phyloP scores from a whole-genome alignment of 2,113 vertebrate genomes.

The Hylia prasina region DNA sequence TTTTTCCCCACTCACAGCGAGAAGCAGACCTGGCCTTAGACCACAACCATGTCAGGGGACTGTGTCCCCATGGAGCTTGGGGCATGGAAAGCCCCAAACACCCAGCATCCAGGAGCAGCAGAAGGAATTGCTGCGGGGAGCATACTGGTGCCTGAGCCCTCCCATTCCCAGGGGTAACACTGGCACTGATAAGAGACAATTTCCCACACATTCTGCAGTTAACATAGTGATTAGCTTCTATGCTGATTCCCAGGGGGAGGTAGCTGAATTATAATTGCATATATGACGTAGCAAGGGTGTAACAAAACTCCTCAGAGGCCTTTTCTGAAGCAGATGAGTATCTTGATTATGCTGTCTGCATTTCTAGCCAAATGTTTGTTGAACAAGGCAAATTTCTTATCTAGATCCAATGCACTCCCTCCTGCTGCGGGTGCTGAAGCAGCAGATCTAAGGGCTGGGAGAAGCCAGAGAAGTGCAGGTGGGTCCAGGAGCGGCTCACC shows the following conservation, averaged over 20 bases:
- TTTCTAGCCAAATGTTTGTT: neutral
- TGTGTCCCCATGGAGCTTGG: fast-evolving
- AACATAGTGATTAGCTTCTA: neutral
- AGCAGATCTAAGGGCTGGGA: neutral
- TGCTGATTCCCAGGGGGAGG: neutral
- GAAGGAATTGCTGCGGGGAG: neutral
- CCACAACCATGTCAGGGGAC: neutral
- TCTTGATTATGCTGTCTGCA: neutral
- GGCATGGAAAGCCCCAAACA: too few species aligned
- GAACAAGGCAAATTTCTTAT: neutral
- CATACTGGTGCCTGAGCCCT: neutral
- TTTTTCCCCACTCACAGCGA: neutral
- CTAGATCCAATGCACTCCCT: neutral
- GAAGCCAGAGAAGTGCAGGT: neutral
- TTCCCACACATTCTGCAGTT: constrained; percentile 1
- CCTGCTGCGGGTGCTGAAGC: neutral
- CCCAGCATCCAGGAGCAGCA: neutral
- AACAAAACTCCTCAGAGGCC: neutral
- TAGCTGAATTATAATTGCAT: neutral
- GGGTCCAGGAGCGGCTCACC: fast-evolving
- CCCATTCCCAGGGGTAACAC: neutral
- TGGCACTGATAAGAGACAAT: neutral
- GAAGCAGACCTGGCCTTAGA: neutral
- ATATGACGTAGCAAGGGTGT: neutral
- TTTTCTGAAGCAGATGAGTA: neutral